phyloP scores from a whole-genome alignment of 2,888 invertebrate genomes.

The Suillia variegata region DNA sequence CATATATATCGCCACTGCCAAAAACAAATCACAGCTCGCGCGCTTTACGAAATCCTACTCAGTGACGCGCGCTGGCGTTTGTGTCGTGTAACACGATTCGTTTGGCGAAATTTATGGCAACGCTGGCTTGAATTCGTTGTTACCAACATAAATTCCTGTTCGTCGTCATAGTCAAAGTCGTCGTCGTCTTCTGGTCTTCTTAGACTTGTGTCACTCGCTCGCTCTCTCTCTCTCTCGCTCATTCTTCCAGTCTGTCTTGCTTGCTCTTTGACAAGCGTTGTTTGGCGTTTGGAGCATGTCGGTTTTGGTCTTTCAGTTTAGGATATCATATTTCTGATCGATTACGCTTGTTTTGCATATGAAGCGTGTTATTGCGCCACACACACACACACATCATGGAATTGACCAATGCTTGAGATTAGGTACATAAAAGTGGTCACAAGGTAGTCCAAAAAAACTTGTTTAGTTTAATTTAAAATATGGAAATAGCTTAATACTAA shows the following conservation, averaged over 20 bases:
- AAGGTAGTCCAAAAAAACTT: too few relatives aligned
- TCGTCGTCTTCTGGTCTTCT: neutral
- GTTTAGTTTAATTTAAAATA: too few relatives aligned
- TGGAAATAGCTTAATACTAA: too few relatives aligned
- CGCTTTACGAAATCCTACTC: constrained; percentile 1
- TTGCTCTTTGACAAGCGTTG: neutral
- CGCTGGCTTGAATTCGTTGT: constrained; percentile 13
- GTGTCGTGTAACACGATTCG: constrained; percentile 23
- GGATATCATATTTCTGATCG: constrained; percentile 23
- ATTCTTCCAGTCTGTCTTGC: neutral
- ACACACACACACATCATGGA: too few relatives aligned
- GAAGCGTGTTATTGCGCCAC: neutral
- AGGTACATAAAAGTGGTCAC: too few relatives aligned
- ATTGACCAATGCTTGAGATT: too few relatives aligned
- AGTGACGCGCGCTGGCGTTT: neutral
- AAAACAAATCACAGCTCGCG: neutral
- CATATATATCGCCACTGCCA: neutral
- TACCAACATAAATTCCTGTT: constrained; percentile 20
- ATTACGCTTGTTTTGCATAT: constrained; percentile 5
- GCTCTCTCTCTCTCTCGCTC: too few relatives aligned
- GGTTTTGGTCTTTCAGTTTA: neutral
- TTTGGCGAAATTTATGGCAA: constrained; percentile 21
- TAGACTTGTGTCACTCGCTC: neutral
- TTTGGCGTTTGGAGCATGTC: constrained; percentile 1
- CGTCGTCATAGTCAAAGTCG: neutral